Conservation (phyloP, 2,797 vertebrate genomes). For the Bovichtus diacanthus region DNA sequence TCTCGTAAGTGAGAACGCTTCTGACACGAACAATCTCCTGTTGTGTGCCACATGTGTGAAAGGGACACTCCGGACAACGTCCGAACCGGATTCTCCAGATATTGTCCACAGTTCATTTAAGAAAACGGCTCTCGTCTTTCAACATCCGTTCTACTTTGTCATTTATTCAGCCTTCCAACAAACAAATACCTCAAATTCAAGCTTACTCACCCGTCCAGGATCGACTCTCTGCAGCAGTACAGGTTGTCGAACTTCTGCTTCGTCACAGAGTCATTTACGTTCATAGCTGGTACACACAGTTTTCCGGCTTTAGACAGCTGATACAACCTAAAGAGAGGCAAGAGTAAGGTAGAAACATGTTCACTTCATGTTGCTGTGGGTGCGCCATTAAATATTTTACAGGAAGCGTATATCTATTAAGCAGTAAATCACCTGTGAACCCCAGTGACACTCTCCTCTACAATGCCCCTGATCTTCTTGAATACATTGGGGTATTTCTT, state of each 20-base stretch:
- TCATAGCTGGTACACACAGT: constrained; percentile 96
- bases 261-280: constrained; percentile 96
- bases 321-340: constrained; percentile 86
- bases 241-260: constrained; percentile 98
- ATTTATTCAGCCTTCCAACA: constrained; percentile 4
- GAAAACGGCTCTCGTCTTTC: too few relatives aligned
- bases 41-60: too few relatives aligned
- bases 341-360: not conserved
- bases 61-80: too few relatives aligned
- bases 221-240: constrained; percentile 96
- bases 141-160: not conserved
- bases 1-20: too few relatives aligned
- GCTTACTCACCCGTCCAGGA: constrained; percentile 92
- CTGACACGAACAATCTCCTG: too few relatives aligned
- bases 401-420: not conserved
- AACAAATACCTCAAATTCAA: not conserved
- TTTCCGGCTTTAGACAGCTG: constrained; percentile 97
- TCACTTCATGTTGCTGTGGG: not conserved
- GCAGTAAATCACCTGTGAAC: constrained; percentile 90
- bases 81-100: too few relatives aligned
- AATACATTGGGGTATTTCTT: constrained; percentile 96
- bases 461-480: constrained; percentile 96
- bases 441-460: constrained; percentile 97
- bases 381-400: not conserved
- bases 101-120: too few relatives aligned